Base-by-base conservation (phyloP, 2,888 invertebrate genomes). In the Hecatera dysodea region DNA sequence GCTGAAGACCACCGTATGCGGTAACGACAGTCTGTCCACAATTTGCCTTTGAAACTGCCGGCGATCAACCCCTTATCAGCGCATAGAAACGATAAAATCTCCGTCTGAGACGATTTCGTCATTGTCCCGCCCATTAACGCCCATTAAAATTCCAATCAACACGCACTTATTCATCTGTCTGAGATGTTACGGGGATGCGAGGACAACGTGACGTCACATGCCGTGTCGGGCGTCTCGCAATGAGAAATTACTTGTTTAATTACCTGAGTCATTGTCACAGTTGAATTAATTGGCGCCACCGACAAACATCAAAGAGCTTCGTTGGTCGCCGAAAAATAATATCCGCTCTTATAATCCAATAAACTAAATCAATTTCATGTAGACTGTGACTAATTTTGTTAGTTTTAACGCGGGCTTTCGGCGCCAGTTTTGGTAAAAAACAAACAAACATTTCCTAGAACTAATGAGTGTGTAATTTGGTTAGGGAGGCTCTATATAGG, bases 121-220 rank as follows among this genome's bases (percentile, higher is more conserved):
- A 94, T 95, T 95, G 95, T 95, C 93, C 95, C 94, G 94, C 93
- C 94, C 92, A 95, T 95, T 95, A 94, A 92, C 94, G 93, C 93
- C 92, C 92, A 93, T 95, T 95, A 94, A 94, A 93, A 94, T 92
- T 91, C 95, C 95, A 93, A 95, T 94, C 95, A 92, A 93, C 94
- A 93, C 92, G 88, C 93, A 93, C 93, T 94, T 94, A 96, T 95
- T 96, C 95, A 95, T 95, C 92, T 93, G 95, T 95, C 95, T 75
- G 66, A 50, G 72, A 67, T 63, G 67, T 61, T 77, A 65, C 75
- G 46, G 53, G 62, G 68, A 82, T 71, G 73, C 63, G 77, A 84
- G 81, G 84, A 86, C 88, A 87, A 80, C 86, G 80, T 83, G 84
- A 85, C 80, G 80, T 83, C 87, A 89, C 86, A 81, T 80, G 87